Percentiles rank a stretch among this genome's conserved stretches.
phyloP scores from a whole-genome alignment of 1,140 invertebrate species.

The Lineus longissimus region DNA sequence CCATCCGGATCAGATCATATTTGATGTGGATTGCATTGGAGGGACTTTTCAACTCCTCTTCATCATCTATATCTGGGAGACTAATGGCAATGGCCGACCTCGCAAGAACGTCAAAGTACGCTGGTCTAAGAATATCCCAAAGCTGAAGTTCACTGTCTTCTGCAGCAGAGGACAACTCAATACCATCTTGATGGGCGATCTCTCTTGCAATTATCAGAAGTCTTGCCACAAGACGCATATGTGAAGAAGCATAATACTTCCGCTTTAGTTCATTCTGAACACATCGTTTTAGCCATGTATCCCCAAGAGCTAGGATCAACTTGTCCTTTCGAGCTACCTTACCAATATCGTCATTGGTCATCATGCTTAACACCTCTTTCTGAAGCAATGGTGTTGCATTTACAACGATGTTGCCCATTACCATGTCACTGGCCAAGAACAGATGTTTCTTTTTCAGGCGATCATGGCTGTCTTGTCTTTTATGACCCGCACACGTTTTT shows the following conservation, averaged over 20 bases:
- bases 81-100: conserved; percentile 13
- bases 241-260: conserved; percentile 10
- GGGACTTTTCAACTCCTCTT: conserved; percentile 23
- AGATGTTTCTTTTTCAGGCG: not conserved
- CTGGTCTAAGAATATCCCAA: conserved; percentile 11
- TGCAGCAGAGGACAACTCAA: not conserved
- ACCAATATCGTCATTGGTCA: not conserved
- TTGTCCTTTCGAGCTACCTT: conserved; percentile 5
- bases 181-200: not conserved
- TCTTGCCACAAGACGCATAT: conserved; percentile 13
- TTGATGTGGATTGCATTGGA: conserved; percentile 21
- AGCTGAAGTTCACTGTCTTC: conserved; percentile 1
- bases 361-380: not conserved
- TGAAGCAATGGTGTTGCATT: not conserved
- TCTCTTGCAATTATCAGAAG: conserved; percentile 8
- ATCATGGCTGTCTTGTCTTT: not conserved
- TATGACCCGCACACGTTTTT: not conserved
- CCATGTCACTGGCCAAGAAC: not conserved
- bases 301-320: conserved; percentile 13
- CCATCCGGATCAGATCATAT: conserved; percentile 19
- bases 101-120: conserved; percentile 13
- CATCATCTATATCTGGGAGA: conserved; percentile 15
- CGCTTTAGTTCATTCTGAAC: conserved; percentile 13
- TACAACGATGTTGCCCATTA: not conserved
- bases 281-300: conserved; percentile 12